These are phyloP conservation scores for Epinephelus cyanopodus DNA, from an alignment of 2,113 vertebrate species.

Conservation along the genomic window DNA sequence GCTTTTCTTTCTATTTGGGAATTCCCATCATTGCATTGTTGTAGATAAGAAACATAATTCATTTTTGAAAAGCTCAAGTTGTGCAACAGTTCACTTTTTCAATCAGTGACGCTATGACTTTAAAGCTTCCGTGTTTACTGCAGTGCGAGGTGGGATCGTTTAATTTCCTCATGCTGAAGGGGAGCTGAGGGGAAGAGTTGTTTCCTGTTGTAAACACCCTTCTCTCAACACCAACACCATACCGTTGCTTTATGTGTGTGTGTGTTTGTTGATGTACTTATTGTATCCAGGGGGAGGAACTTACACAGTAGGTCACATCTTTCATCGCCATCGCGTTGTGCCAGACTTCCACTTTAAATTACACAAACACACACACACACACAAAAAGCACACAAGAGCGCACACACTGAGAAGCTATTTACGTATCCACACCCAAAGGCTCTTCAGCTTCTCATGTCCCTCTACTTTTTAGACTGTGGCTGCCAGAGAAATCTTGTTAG, in stretches of 20 bases:
- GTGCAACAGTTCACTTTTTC: slow-evolving; percentile 5
- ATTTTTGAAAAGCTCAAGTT: not conserved
- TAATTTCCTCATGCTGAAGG: slow-evolving; percentile 18
- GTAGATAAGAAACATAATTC: not conserved
- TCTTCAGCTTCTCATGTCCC: slow-evolving; percentile 21
- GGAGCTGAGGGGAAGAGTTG: slow-evolving; percentile 15
- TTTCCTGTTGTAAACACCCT: slow-evolving; percentile 63
- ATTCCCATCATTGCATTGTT: slow-evolving; percentile 6
- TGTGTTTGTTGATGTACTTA: slow-evolving; percentile 65
- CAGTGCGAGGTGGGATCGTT: not conserved
- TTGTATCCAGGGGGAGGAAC: slow-evolving; percentile 58
- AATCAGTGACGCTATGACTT: slow-evolving; percentile 6
- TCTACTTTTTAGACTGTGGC: not conserved
- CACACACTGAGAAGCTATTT: slow-evolving; percentile 6
- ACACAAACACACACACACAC: slow-evolving; percentile 27
- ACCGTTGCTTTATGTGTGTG: slow-evolving; percentile 40
- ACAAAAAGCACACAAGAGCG: not conserved
- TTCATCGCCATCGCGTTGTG: slow-evolving; percentile 56
- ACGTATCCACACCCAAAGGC: slow-evolving; percentile 26
- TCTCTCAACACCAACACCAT: slow-evolving; percentile 52
- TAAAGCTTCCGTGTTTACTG: not conserved
- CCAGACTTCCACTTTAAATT: slow-evolving; percentile 68
- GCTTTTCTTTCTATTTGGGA: slow-evolving; percentile 22
- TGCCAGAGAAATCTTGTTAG: not conserved
- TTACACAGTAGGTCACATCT: slow-evolving; percentile 51